Conservation (phyloP, 2,113 vertebrate genomes). For the Pollachius pollachius region DNA sequence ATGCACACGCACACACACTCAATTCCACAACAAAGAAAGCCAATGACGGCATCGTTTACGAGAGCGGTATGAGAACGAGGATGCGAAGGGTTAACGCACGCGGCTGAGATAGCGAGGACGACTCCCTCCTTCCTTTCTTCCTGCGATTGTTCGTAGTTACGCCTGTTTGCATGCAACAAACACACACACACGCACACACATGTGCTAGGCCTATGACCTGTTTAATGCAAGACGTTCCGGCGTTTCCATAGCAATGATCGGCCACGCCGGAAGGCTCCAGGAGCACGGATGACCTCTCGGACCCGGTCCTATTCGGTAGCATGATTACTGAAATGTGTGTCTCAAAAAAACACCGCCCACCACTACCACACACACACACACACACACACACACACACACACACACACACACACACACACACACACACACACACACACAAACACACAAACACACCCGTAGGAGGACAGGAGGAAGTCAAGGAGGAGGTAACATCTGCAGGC, state of each 20-base stretch:
- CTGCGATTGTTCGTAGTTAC: constrained; percentile 7
- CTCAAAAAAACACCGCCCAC: not conserved
- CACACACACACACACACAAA: not conserved
- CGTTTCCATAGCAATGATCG: too few relatives aligned
- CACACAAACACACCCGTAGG: not conserved
- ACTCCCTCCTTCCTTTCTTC: constrained; percentile 14
- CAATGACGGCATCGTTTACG: too few relatives aligned
- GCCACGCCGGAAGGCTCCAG: too few relatives aligned
- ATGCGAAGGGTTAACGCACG: too few relatives aligned
- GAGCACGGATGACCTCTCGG: too few relatives aligned
- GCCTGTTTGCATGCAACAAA: not conserved
- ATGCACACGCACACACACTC: too few relatives aligned
- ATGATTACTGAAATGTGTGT: not conserved
- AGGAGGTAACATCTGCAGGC: constrained; percentile 28
- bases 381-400: not conserved
- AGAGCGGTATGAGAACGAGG: too few relatives aligned
- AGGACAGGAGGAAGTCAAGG: too few relatives aligned
- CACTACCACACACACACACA: not conserved
- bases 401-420: not conserved
- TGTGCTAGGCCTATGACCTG: not conserved
- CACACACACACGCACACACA: not conserved
- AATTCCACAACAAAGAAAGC: too few relatives aligned
- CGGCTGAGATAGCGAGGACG: too few relatives aligned
- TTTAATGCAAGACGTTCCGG: too few relatives aligned
- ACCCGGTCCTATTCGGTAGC: not conserved